Evolutionary conservation across 2,888 invertebrate species (phyloP), one percentile per base, ranked within the genome.

Genomic region (Arrhopalites spinosus): DNA sequence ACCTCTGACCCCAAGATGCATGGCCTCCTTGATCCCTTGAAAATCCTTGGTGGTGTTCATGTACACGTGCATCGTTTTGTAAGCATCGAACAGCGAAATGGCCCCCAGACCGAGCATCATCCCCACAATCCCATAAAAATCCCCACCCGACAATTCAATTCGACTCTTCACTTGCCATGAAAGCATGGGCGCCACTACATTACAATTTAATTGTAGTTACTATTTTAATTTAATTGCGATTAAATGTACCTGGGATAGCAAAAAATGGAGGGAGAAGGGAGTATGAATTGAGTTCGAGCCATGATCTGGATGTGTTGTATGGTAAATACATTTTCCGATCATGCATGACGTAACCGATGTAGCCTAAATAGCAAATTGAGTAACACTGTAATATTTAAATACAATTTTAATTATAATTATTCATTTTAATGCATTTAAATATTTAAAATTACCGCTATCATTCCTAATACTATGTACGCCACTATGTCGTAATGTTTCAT

Each of bases 281-380:
- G 30, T 71, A 71, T 2, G 71, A 61, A 30, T 71, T 71, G 5
- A 71, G 23, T 25, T 71, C 71, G 1, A 71, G 61, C 71, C 71
- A 71, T 5, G 5, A 1, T 43, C 17, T 25, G 2, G 71, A n/a
- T 1, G 1, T 17, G 56, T 36, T 23, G 25, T 27, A 71, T 8
- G 71, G 71, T 13, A 71, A 43, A 23, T 71, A 71, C 59, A 71
- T 61, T n/a, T 61, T 71, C 59, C 71, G 56, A 15, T 71, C 71
- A 25, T 30, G 36, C 59, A 71, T 61, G 15, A 71, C n/a, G 1
- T 59, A 8, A 0, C 36, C 59, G 0, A 59, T 25, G 61, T 61
- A 71, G 1, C 2, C 15, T 7, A 71, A 30, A 56, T 71, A 71
- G 0, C 71, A 59, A 25, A 71, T 27, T n/a, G 61, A 30, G 25